phyloP scores from a whole-genome alignment of 2,888 invertebrate species.

The Drosophila ustulata region DNA sequence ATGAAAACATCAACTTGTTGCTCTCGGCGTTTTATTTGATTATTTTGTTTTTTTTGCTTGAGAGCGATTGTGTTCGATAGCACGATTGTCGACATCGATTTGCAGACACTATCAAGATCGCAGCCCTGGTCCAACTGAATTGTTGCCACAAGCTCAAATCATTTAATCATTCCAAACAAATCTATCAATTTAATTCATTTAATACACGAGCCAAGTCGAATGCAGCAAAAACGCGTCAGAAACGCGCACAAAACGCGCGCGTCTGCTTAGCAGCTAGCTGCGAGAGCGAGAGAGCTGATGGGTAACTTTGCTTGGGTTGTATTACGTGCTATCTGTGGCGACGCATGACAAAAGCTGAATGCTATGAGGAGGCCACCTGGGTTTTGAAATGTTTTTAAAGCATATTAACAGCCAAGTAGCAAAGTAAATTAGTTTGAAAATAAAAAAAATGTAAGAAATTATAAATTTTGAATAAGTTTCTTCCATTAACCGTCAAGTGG shows the following conservation, averaged over 20 bases:
- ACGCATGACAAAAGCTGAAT: slow-evolving; percentile 40
- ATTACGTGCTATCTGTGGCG: slow-evolving; percentile 33
- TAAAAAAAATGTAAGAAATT: too few relatives aligned
- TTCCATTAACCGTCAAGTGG: too few relatives aligned
- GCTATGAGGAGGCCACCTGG: too few relatives aligned
- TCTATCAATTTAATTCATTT: slow-evolving; percentile 4
- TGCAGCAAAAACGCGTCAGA: slow-evolving; percentile 20
- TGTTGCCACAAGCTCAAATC: slow-evolving; percentile 5
- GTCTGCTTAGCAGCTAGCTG: not conserved
- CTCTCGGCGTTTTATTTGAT: slow-evolving; percentile 24
- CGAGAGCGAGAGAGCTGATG: slow-evolving; percentile 20
- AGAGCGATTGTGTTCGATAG: slow-evolving; percentile 31
- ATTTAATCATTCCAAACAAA: not conserved
- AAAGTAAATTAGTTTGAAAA: not conserved
- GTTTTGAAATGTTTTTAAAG: not conserved
- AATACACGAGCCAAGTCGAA: not conserved
- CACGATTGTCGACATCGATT: slow-evolving; percentile 2
- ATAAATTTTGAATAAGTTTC: too few relatives aligned
- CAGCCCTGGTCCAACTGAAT: slow-evolving; percentile 2
- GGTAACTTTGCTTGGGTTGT: slow-evolving; percentile 39
- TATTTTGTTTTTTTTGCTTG: not conserved
- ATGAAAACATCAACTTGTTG: slow-evolving; percentile 59
- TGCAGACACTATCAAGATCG: slow-evolving; percentile 19
- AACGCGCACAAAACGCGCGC: slow-evolving; percentile 35
- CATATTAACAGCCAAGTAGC: not conserved